phyloP scores from a whole-genome alignment of 2,797 vertebrate species.

The Microctenopoma lineatum region DNA sequence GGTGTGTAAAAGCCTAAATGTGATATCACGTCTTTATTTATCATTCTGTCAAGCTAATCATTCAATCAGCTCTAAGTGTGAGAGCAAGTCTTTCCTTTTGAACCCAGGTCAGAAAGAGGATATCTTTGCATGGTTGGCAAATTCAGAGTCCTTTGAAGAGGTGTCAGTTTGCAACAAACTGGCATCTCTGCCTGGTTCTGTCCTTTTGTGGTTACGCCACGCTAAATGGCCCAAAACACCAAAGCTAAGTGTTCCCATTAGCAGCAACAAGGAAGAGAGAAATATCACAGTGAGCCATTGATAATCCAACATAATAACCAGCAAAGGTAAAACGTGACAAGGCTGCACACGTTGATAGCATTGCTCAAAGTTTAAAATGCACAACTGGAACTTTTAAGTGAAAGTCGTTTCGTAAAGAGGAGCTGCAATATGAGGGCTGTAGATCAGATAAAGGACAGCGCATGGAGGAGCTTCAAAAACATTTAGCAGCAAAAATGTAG shows the following conservation, averaged over 20 bases:
- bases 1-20: slow-evolving; percentile 4
- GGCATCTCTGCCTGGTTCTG: slow-evolving; percentile 59
- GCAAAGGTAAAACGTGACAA: slow-evolving; percentile 12
- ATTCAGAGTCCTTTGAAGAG: slow-evolving; percentile 71
- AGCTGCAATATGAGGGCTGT: slow-evolving; percentile 14
- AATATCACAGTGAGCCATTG: slow-evolving; percentile 11
- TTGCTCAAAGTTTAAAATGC: slow-evolving; percentile 11
- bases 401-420: slow-evolving; percentile 27
- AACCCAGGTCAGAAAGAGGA: slow-evolving; percentile 68
- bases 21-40: slow-evolving; percentile 26
- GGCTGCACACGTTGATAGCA: background rate
- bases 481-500: slow-evolving; percentile 32
- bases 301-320: slow-evolving; percentile 33
- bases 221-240: slow-evolving; percentile 64
- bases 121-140: slow-evolving; percentile 61
- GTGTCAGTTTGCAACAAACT: slow-evolving; percentile 72
- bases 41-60: slow-evolving; percentile 30
- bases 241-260: slow-evolving; percentile 49
- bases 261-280: slow-evolving; percentile 17
- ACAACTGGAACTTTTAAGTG: slow-evolving; percentile 11
- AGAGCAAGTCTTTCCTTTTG: slow-evolving; percentile 48
- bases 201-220: slow-evolving; percentile 55
- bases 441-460: slow-evolving; percentile 12
- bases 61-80: slow-evolving; percentile 51
- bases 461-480: slow-evolving; percentile 29